Conservation (phyloP, 2,888 invertebrate genomes). For the Philaethria dido region DNA sequence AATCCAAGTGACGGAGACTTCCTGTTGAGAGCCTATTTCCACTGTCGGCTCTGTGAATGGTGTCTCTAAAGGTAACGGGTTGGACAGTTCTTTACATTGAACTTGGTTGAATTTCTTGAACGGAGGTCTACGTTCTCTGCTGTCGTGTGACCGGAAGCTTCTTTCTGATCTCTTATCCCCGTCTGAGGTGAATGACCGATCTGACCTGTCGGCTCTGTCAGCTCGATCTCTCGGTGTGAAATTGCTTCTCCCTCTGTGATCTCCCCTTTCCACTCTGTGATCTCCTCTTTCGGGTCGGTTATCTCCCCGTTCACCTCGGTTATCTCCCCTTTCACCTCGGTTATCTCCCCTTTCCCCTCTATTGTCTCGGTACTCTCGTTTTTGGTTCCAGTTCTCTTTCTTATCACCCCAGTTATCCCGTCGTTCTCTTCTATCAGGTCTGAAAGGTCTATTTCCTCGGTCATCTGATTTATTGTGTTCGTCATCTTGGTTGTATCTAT, state of each 20-base stretch:
- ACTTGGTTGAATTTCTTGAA: constrained; percentile 66
- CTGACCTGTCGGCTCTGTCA: constrained; percentile 48
- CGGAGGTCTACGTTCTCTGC: constrained; percentile 55
- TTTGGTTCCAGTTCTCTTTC: constrained; percentile 55
- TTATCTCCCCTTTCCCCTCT: constrained; percentile 52
- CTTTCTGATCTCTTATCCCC: constrained; percentile 62
- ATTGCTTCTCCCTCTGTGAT: constrained; percentile 61
- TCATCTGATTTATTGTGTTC: constrained; percentile 57
- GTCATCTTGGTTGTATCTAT: constrained; percentile 59
- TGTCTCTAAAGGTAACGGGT: constrained; percentile 77
- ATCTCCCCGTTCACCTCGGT: too few relatives aligned
- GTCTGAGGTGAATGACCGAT: constrained; percentile 63
- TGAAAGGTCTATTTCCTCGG: constrained; percentile 48
- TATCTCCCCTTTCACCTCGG: too few relatives aligned
- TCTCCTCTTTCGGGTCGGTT: too few relatives aligned
- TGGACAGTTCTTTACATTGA: constrained; percentile 64
- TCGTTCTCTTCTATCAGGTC: constrained; percentile 53
- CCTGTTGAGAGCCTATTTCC: constrained; percentile 79
- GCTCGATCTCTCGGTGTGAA: constrained; percentile 71
- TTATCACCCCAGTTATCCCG: constrained; percentile 52
- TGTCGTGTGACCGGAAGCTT: constrained; percentile 62
- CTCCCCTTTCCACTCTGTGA: too few relatives aligned
- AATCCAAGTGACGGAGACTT: constrained; percentile 89
- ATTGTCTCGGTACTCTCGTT: constrained; percentile 52
- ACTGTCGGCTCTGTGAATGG: constrained; percentile 76